A percentile compares a stretch with the other conserved stretches of the same genome.
These are phyloP conservation scores for Callorhinus ursinus DNA, from an alignment of 2,113 vertebrate genomes.

Conservation along the genomic window DNA sequence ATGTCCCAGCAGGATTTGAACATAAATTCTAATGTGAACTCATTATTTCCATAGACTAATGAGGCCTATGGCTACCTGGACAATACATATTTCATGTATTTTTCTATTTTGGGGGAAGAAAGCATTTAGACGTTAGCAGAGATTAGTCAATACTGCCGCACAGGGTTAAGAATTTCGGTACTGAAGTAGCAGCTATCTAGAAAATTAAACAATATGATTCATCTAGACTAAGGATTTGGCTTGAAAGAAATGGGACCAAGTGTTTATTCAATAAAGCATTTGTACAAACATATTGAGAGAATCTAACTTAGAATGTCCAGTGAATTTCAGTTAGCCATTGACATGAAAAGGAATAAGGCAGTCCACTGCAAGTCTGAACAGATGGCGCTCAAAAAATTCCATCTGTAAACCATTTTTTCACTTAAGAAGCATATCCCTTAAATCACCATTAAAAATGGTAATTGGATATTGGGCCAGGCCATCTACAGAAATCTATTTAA, in stretches of 20 bases:
- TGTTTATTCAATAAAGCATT: conserved; percentile 11
- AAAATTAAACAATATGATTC: neutral
- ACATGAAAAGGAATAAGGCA: conserved; percentile 24
- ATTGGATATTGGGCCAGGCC: neutral
- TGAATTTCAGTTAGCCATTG: conserved; percentile 43
- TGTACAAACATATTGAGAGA: conserved; percentile 20
- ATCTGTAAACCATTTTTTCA: neutral
- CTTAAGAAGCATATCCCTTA: neutral
- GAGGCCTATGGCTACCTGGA: neutral
- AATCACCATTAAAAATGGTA: neutral
- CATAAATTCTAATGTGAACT: neutral
- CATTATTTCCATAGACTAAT: neutral
- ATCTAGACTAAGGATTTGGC: neutral
- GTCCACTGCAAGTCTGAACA: neutral
- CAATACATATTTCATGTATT: neutral
- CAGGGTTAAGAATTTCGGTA: neutral
- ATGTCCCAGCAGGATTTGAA: neutral
- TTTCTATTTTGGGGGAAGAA: neutral
- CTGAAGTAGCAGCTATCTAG: neutral
- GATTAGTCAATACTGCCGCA: neutral
- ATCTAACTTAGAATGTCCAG: neutral
- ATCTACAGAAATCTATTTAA: neutral
- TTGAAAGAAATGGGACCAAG: neutral
- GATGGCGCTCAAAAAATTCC: neutral
- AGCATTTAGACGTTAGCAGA: neutral